Conservation (phyloP, 2,797 vertebrate genomes). For the Chloroceryle amazona region DNA sequence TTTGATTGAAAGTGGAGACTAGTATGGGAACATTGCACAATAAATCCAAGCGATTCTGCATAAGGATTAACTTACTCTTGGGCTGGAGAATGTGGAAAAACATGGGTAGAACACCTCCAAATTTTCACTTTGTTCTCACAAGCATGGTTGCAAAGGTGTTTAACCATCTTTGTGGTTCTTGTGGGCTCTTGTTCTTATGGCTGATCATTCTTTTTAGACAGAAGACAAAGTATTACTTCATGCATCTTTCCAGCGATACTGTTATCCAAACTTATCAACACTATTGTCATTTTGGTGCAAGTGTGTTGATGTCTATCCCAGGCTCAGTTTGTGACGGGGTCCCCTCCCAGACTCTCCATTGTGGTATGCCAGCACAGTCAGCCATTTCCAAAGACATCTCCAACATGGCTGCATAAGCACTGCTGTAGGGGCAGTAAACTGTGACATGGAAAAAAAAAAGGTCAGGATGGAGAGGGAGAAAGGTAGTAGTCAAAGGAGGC, state of each 20-base stretch:
- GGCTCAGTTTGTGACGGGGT: background rate
- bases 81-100: background rate
- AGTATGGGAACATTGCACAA: background rate
- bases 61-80: background rate
- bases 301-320: background rate
- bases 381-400: background rate
- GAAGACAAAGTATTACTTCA: background rate
- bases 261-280: accelerated
- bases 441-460: background rate
- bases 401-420: background rate
- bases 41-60: background rate
- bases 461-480: background rate
- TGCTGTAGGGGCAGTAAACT: background rate
- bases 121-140: background rate
- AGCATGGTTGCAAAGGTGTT: background rate
- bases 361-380: accelerated
- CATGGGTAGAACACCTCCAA: background rate
- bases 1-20: background rate
- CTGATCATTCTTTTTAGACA: background rate
- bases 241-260: background rate
- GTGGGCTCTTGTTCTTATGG: background rate
- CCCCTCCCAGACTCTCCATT: background rate
- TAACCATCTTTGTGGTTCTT: background rate
- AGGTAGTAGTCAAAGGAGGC: background rate
- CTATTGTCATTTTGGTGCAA: background rate